Evolutionary conservation across 2,888 invertebrate genomes (phyloP).

Genomic region (Ganaspis brasiliensis): DNA sequence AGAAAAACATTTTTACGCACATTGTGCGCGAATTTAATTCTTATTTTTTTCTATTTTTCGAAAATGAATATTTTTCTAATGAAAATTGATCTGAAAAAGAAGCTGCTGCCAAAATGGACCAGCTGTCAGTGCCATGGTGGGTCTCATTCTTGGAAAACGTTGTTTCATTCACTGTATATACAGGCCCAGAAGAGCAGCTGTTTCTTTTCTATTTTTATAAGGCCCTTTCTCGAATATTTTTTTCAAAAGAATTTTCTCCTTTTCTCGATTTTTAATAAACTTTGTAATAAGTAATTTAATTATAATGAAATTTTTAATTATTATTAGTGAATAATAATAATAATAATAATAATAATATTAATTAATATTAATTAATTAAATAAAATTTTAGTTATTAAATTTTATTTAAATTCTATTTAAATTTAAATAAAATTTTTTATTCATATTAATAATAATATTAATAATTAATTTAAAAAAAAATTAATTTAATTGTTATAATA

Average conservation of each 20-base stretch:
- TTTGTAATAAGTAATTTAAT: background rate
- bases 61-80: background rate
- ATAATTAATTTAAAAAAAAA: no score
- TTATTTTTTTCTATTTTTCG: background rate
- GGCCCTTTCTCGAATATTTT: background rate
- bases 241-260: background rate
- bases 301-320: background rate
- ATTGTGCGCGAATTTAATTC: no score
- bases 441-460: no score
- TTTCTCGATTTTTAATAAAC: background rate
- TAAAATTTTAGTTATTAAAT: no score
- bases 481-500: no score
- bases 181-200: slow-evolving; percentile 18
- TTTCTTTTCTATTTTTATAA: slow-evolving; percentile 7
- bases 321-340: no score
- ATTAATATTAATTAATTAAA: no score
- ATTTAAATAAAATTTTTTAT: no score
- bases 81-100: background rate
- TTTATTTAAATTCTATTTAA: no score
- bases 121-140: background rate
- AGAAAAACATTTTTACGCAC: no score
- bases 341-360: no score
- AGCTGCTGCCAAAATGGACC: slow-evolving; percentile 12
- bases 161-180: background rate
- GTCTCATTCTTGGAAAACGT: slow-evolving; percentile 34